Conservation (phyloP, 2,113 vertebrate genomes). For the Taxidea taxus region DNA sequence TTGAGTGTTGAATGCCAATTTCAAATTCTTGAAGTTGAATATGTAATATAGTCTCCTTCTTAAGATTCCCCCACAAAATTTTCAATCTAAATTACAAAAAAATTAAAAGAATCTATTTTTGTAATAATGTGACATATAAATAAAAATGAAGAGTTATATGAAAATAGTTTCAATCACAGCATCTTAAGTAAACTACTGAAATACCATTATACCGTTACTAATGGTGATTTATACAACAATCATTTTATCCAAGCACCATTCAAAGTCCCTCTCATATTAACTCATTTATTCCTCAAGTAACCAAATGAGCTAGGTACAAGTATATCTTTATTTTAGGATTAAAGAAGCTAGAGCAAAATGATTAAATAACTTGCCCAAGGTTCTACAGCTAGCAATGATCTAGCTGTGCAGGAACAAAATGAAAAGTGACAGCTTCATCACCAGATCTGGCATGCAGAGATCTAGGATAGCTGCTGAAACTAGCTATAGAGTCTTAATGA, state of each 20-base stretch:
- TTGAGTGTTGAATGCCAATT: neutral
- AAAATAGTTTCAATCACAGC: neutral
- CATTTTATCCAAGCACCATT: neutral
- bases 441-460: neutral
- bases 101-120: neutral
- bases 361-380: neutral
- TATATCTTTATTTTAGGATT: neutral
- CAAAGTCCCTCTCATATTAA: neutral
- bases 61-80: neutral
- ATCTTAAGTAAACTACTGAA: neutral
- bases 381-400: neutral
- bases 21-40: neutral
- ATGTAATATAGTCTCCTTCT: neutral
- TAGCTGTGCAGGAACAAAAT: neutral
- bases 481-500: neutral
- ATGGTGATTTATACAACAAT: neutral
- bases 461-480: neutral
- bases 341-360: neutral
- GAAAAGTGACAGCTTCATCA: neutral
- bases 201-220: neutral
- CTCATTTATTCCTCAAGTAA: neutral
- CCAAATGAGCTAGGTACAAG: neutral
- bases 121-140: neutral
- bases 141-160: slow-evolving; percentile 1
- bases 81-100: neutral